These are phyloP conservation scores for Elaphurus davidianus DNA, from an alignment of 2,113 vertebrate genomes.

Conservation along the genomic window DNA sequence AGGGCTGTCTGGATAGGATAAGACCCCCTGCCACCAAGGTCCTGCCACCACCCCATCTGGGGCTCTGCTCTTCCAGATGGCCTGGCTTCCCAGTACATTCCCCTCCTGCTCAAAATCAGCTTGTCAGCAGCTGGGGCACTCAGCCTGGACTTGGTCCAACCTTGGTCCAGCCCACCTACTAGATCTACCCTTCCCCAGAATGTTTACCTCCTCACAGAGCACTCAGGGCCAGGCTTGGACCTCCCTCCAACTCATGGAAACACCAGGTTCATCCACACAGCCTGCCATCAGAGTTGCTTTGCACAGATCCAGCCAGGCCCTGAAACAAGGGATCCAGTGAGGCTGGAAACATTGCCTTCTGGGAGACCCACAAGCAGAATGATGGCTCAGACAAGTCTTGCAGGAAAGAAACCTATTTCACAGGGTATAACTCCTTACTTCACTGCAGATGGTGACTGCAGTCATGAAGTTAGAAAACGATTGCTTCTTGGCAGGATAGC, in stretches of 20 bases:
- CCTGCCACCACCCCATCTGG: too few relatives aligned
- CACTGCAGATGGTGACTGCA: background rate
- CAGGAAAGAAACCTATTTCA: background rate
- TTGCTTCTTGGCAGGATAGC: background rate
- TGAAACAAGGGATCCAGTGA: background rate
- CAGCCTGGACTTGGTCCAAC: background rate
- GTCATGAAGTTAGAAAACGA: background rate
- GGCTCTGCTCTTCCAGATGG: background rate
- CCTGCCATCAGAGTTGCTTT: background rate
- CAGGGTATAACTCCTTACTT: background rate
- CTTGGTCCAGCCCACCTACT: background rate
- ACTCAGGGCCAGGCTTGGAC: background rate
- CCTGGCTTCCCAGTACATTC: background rate
- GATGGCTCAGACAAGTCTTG: background rate
- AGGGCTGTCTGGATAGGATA: background rate
- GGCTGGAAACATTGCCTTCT: background rate
- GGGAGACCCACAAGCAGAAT: background rate
- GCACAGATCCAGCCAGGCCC: background rate
- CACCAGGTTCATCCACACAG: background rate
- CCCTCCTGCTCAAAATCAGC: background rate
- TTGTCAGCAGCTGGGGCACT: background rate
- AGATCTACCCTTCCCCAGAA: background rate
- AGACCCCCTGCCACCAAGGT: background rate
- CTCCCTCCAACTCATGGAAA: background rate
- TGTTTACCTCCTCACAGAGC: background rate